Base-by-base conservation (phyloP, 2,888 invertebrate species). In the Lasiommata megera region DNA sequence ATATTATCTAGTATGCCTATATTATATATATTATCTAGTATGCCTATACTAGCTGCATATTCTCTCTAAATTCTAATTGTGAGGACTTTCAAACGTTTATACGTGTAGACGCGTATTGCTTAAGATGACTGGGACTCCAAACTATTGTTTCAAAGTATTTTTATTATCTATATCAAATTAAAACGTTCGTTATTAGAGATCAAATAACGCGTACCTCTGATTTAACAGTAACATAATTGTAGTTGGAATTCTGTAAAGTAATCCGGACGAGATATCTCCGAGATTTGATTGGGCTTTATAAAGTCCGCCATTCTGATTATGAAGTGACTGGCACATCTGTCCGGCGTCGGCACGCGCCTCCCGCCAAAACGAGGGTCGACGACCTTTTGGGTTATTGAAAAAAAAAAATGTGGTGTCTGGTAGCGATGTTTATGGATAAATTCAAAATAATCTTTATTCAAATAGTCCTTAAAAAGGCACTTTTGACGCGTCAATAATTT, bases 311-410 rank as follows among this genome's bases (percentile, higher is more conserved):
- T 83, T 82, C 77, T 83, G 82, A 77, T 79, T 81, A 73, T 84
- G 82, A 84, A 78, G 75, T 86, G 86, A 86, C 87, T 80, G 74
- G 87, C 86, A 85, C 78, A 83, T 82, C 79, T 82, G 82, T 76
- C 79, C 66, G 71, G 63, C 69, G 72, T 73, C 76, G 63, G 85
- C 87, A 82, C 87, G 86, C 86, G 86, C 86, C 72, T 68, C 60
- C 66, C 76, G 79, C 77, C 75, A 72, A 78, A 74, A 67, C 69
- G 51, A 64, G 65, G 86, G 80, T 82, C 85, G 76, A 73, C 69
- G 84, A 74, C 65, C 66, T 78, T 82, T 77, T 72, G 76, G 77
- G 71, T 78, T 71, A 73, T 64, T 51, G 29, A 51, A 40, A 51
- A 51, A 43, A 43, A 14, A 51, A 38, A 23, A n/a, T 41, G 11